phyloP scores from a whole-genome alignment of 2,888 invertebrate species.

The Lamellibrachia columna region DNA sequence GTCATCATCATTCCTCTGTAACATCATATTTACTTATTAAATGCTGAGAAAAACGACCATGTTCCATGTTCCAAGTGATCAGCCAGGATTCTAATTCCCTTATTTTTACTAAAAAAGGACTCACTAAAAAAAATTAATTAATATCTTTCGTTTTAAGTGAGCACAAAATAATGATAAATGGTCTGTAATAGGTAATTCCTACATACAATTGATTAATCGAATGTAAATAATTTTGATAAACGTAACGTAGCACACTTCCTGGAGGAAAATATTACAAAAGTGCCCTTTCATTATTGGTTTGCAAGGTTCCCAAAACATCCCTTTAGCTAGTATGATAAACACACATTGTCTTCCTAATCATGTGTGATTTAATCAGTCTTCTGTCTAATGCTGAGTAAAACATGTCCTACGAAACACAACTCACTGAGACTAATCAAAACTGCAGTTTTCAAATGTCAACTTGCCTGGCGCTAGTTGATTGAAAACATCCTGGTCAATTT shows the following conservation, averaged over 20 bases:
- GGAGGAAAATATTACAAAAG: not conserved
- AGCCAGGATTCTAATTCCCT: not conserved
- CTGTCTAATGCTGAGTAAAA: not conserved
- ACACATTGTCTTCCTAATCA: not conserved
- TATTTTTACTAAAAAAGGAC: not conserved
- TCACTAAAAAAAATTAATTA: not conserved
- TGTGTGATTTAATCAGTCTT: not conserved
- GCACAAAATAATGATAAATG: not conserved
- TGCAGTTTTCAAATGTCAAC: constrained; percentile 16
- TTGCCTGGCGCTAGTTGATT: not conserved
- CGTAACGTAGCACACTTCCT: too few species aligned
- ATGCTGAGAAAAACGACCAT: not conserved
- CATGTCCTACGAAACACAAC: not conserved
- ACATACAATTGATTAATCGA: not conserved
- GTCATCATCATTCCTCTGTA: constrained; percentile 64
- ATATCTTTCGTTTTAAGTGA: not conserved
- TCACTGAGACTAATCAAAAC: not conserved
- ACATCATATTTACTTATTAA: not conserved
- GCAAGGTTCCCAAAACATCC: not conserved
- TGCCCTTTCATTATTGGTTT: not conserved
- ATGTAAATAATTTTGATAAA: too few species aligned
- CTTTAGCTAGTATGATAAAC: not conserved
- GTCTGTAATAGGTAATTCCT: not conserved
- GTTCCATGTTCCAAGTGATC: not conserved
- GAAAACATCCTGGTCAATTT: not conserved